Evolutionary conservation across 2,113 vertebrate species (phyloP).

Genomic region (Spea bombifrons): DNA sequence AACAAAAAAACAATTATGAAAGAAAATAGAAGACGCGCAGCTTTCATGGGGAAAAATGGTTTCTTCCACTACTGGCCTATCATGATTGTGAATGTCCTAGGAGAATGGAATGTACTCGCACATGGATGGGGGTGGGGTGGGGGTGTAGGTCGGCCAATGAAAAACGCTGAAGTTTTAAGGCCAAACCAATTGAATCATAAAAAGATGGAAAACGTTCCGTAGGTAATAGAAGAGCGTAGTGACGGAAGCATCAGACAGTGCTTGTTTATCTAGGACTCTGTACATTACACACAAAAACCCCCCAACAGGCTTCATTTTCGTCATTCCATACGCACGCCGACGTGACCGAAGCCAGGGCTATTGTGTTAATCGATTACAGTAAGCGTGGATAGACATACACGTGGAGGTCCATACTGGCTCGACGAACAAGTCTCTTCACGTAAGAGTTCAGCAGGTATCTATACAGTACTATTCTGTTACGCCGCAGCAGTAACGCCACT

Average conservation of each 20-base stretch:
- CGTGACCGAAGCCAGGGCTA: conserved; percentile 59
- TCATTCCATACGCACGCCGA: conserved; percentile 58
- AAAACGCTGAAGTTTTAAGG: conserved; percentile 19
- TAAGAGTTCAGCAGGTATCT: conserved; percentile 64
- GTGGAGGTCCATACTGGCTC: conserved; percentile 59
- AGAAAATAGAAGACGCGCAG: not conserved
- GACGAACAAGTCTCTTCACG: conserved; percentile 59
- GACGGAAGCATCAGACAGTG: conserved; percentile 57
- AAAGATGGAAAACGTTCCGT: conserved; percentile 49
- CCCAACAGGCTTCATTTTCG: conserved; percentile 47
- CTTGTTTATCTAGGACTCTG: conserved; percentile 63
- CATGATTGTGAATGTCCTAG: conserved; percentile 47
- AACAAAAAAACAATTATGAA: not conserved
- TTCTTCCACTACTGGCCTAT: too few relatives aligned
- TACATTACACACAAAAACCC: conserved; percentile 50
- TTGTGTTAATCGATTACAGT: conserved; percentile 70
- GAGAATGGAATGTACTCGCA: conserved; percentile 81
- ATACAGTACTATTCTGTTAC: conserved; percentile 64
- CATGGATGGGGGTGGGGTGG: not conserved
- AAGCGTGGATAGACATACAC: conserved; percentile 60
- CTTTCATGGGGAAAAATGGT: not conserved
- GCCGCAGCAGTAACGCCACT: conserved; percentile 59
- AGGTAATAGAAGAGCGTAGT: conserved; percentile 44
- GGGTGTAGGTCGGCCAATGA: conserved; percentile 44
- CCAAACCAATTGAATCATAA: conserved; percentile 36